Evolutionary conservation across 2,888 invertebrate species (phyloP).

Genomic region (Leucoma salicis): DNA sequence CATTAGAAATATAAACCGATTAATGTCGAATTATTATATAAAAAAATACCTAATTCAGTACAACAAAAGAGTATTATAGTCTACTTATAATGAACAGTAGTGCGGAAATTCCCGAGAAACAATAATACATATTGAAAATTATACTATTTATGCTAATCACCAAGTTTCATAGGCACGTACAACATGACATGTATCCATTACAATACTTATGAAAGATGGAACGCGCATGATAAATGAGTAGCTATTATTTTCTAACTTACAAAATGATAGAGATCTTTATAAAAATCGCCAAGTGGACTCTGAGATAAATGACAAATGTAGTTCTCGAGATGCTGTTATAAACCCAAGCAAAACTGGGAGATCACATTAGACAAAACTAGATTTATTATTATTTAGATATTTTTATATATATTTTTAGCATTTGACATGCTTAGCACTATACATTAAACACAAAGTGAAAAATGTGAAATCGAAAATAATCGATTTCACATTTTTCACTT

Average conservation of each 20-base stretch:
- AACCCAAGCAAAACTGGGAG: too few relatives aligned
- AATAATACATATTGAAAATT: conserved; percentile 10
- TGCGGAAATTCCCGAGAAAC: conserved; percentile 13
- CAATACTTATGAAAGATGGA: conserved; percentile 18
- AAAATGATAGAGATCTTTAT: conserved; percentile 58
- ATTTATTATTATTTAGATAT: too few relatives aligned
- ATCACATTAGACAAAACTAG: too few relatives aligned
- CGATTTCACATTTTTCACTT: too few relatives aligned
- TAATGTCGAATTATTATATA: conserved; percentile 3
- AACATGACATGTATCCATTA: not conserved
- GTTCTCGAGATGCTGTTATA: not conserved
- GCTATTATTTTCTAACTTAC: conserved; percentile 48
- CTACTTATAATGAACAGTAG: conserved; percentile 18
- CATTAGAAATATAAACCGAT: not conserved
- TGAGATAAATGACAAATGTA: conserved; percentile 25
- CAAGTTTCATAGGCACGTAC: conserved; percentile 34
- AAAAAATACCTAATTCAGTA: not conserved
- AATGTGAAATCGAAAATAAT: too few relatives aligned
- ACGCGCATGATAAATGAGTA: conserved; percentile 47
- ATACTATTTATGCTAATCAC: conserved; percentile 14
- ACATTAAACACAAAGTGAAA: too few relatives aligned
- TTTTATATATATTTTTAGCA: too few relatives aligned
- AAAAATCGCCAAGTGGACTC: conserved; percentile 62
- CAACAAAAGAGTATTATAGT: conserved; percentile 14
- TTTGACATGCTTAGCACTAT: too few relatives aligned